These are phyloP conservation scores for Vulpes lagopus DNA, from an alignment of 2,113 vertebrate genomes.

Conservation along the genomic window DNA sequence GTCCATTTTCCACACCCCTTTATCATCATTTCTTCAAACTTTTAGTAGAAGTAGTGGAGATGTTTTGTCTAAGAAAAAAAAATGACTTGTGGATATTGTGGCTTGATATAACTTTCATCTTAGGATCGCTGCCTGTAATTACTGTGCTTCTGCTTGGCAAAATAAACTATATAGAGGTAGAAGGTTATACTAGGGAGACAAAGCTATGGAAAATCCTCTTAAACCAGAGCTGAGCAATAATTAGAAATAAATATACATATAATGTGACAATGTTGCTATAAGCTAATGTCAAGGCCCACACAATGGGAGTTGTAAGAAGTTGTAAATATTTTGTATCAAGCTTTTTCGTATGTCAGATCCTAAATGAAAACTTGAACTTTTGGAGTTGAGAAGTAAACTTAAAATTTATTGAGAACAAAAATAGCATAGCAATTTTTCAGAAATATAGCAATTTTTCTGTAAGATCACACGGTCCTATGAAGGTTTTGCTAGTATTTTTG, in stretches of 20 bases:
- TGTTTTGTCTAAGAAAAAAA: not conserved
- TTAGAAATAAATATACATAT: not conserved
- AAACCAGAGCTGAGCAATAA: not conserved
- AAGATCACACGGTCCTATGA: not conserved
- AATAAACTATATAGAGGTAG: not conserved
- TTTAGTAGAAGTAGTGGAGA: not conserved
- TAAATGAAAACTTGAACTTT: not conserved
- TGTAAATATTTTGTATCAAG: slow-evolving; percentile 40
- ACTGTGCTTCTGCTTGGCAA: not conserved
- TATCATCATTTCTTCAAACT: not conserved
- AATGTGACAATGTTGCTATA: not conserved
- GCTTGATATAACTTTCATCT: slow-evolving; percentile 23
- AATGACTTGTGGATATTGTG: slow-evolving; percentile 16
- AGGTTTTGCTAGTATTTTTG: not conserved
- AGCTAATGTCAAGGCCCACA: not conserved
- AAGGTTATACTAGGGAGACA: not conserved
- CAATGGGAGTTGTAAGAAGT: not conserved
- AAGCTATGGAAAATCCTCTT: not conserved
- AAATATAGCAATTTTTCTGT: not conserved
- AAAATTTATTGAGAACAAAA: slow-evolving; percentile 6
- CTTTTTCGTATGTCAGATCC: not conserved
- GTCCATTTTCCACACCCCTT: not conserved
- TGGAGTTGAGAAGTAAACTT: not conserved
- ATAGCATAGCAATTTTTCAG: not conserved
- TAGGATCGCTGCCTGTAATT: slow-evolving; percentile 46